Evolutionary conservation across 1,140 invertebrate species (phyloP), one percentile per base, ranked within the genome.

Genomic region (Rhyzopertha dominica): DNA sequence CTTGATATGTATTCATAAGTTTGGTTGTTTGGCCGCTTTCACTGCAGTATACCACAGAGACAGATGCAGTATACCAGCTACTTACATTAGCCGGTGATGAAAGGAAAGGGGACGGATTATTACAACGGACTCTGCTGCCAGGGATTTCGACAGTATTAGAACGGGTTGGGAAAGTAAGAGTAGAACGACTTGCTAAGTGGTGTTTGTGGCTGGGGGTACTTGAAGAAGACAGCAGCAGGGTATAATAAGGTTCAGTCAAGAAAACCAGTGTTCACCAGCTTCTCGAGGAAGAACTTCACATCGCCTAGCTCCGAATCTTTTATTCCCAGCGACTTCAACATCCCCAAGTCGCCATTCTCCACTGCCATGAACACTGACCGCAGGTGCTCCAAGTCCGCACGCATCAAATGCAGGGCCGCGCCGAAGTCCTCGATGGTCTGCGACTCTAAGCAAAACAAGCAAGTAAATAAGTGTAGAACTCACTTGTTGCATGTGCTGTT

Each of bases 251-350:
- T 77, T 90, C 84, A 95, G 75, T 95, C 91, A 61, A 96, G 82
- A 74, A 97, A 96, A 49, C 93, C 93, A 46, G 93, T 97, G 69
- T 94, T 93, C 29, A 95, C 89, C 49, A 97, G 79, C 72, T 95
- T 95, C 72, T 96, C 92, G 46, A 95, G 77, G 76, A 97, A 96
- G 74, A 96, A 96, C 65, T 95, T 94, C 17, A 96, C 91, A 64
- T 96, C 93, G n/a, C 91, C 90, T 19, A 95, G 74, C 66, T 97
- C 93, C 0, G 90, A 92, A 68, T 95, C 91, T 69, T 94, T 93
- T 65, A 95, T 94, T 30, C 92, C 92, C 18, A 95, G 75, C 7
- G 89, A 90, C 67, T 94, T 94, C 25, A 97, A 74, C 82, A 93
- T 91, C 41, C 90, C 89, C 12, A 94, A 75, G 66, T 95, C 90